Conservation (phyloP, 2,113 vertebrate species). For the Prionailurus bengalensis region DNA sequence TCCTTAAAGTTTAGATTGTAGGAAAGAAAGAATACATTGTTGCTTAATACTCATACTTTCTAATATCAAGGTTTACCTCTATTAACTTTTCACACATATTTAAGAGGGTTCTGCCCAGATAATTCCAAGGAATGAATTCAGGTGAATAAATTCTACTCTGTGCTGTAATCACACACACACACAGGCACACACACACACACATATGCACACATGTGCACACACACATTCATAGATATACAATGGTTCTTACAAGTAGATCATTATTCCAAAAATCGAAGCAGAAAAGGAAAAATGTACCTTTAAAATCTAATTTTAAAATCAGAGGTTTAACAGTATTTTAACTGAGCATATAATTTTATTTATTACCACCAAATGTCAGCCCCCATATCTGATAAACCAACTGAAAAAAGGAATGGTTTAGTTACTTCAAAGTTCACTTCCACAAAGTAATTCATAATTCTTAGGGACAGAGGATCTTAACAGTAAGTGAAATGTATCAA, state of each 20-base stretch:
- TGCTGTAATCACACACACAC: neutral
- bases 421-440: neutral
- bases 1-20: neutral
- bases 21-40: neutral
- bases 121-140: neutral
- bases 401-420: neutral
- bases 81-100: neutral
- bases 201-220: accelerated
- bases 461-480: neutral
- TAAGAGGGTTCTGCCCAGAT: neutral
- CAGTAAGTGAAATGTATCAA: neutral
- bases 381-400: neutral
- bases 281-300: neutral
- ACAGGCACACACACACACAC: neutral
- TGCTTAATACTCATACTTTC: neutral
- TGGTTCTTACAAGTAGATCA: neutral
- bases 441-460: neutral
- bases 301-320: neutral
- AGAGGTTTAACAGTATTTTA: neutral
- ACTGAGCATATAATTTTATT: neutral
- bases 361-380: neutral
- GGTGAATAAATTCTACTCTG: neutral
- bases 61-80: neutral
- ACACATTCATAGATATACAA: neutral
- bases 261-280: neutral